Percentiles rank a stretch among this genome's conserved stretches.
These are phyloP conservation scores for Cydia pomonella DNA, from an alignment of 1,140 invertebrate species.

Conservation along the genomic window DNA sequence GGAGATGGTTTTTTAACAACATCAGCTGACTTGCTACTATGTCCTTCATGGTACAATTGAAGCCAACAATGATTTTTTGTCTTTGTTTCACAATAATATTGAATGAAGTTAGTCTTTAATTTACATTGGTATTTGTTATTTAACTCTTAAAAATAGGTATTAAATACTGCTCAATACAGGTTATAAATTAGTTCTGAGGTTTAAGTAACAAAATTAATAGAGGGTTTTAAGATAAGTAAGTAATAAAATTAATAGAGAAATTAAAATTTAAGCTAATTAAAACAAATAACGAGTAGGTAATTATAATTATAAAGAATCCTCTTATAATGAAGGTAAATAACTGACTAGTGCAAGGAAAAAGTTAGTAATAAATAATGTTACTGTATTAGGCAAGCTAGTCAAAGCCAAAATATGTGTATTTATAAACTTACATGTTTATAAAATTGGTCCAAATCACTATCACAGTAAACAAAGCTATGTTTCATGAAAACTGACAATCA, in stretches of 20 bases:
- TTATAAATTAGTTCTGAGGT: no score
- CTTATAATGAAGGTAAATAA: neutral
- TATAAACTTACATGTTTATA: constrained; percentile 1
- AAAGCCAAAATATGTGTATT: neutral
- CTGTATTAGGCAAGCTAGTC: neutral
- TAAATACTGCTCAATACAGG: no score
- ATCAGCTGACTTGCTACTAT: constrained; percentile 31
- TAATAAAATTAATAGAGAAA: neutral
- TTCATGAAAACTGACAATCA: constrained; percentile 16
- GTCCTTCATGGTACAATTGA: constrained; percentile 4
- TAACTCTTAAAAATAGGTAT: no score
- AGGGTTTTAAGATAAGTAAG: neutral
- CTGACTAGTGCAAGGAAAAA: neutral
- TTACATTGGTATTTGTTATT: neutral
- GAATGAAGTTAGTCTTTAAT: neutral
- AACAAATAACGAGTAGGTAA: neutral
- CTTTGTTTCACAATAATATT: neutral
- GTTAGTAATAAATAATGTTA: constrained; percentile 2
- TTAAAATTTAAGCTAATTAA: neutral
- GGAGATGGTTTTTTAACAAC: neutral
- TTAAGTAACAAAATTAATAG: neutral
- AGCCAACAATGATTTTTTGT: neutral
- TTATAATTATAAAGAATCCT: no score
- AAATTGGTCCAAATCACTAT: neutral
- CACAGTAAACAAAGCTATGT: constrained; percentile 28